Evolutionary conservation across 2,113 vertebrate species (phyloP), one percentile per base, ranked within the genome.

Genomic region (Melanerpes aurifrons): DNA sequence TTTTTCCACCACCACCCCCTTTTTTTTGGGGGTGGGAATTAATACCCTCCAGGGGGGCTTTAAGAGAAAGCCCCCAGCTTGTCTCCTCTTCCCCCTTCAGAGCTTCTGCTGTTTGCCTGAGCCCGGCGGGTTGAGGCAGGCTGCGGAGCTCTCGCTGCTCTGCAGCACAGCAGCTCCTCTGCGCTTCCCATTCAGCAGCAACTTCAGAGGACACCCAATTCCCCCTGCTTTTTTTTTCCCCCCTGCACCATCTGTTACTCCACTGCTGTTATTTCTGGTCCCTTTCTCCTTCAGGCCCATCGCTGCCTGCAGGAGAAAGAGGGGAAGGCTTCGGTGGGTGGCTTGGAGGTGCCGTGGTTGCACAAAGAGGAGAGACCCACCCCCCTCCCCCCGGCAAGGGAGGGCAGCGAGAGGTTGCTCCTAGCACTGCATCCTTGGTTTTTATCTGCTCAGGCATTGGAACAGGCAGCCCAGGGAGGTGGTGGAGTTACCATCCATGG

Each of bases 81-180:
- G 63, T 95, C 75, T 47, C 47, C 47, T 14, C 14, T 43, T 43
- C 43, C 14, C 47, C 17, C 47, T 7, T 18, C 47, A 47, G 7
- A 47, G 45, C 45, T 75, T 50, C 21, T 31, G 64, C 48, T 35
- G 87, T 82, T 75, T 45, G 89, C 64, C 57, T 79, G 25, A 87
- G 73, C 72, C 22, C 19, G 3, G 26, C 6, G 74, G 63, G 91
- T 67, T 78, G n/a, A 48, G 79, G 85, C 1, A 76, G 73, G 58
- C 89, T 75, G 87, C 28, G 2, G 80, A 45, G 69, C 83, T 90
- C 56, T 19, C 1, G 64, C 87, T 67, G 82, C 86, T 89, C 73
- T 90, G 96, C 95, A 32, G 92, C n/a, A 93, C 89, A 95, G 85
- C 89, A 61, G 84, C 82, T 89, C 48, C 71, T 89, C 87, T 95